These are phyloP conservation scores for Leuctra nigra DNA, from an alignment of 2,888 invertebrate genomes.

Conservation along the genomic window DNA sequence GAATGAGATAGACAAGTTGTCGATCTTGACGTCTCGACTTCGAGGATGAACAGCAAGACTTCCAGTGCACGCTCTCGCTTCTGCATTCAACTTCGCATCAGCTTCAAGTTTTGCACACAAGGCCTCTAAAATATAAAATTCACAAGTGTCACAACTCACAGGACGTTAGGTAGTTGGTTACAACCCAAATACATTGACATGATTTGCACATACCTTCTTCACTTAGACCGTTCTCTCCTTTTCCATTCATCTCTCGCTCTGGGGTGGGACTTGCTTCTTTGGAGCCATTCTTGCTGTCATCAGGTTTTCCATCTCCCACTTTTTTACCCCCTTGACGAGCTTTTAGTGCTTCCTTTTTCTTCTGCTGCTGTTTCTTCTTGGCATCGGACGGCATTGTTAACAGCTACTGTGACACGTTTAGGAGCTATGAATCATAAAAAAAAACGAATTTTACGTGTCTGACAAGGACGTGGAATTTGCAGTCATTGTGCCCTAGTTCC, in stretches of 20 bases:
- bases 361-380: constrained; percentile 95
- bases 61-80: constrained; percentile 91
- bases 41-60: constrained; percentile 91
- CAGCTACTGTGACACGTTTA: constrained; percentile 10
- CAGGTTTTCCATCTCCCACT: constrained; percentile 32
- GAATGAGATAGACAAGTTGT: constrained; percentile 94
- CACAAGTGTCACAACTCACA: background rate
- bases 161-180: background rate
- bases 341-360: constrained; percentile 92
- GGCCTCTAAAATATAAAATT: constrained; percentile 52
- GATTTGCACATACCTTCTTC: constrained; percentile 54
- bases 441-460: background rate
- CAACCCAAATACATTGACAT: background rate
- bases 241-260: constrained; percentile 42
- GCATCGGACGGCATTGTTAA: constrained; percentile 92
- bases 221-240: constrained; percentile 44
- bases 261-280: constrained; percentile 33
- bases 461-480: too few species aligned
- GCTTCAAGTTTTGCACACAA: constrained; percentile 80
- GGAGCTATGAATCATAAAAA: constrained; percentile 2
- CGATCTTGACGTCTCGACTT: constrained; percentile 93
- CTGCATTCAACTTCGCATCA: constrained; percentile 88
- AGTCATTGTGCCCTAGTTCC: background rate
- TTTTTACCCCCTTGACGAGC: constrained; percentile 47
- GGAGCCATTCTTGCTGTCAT: constrained; percentile 36